Conservation (phyloP, 2,888 invertebrate genomes). For the Morinoia aosen region DNA sequence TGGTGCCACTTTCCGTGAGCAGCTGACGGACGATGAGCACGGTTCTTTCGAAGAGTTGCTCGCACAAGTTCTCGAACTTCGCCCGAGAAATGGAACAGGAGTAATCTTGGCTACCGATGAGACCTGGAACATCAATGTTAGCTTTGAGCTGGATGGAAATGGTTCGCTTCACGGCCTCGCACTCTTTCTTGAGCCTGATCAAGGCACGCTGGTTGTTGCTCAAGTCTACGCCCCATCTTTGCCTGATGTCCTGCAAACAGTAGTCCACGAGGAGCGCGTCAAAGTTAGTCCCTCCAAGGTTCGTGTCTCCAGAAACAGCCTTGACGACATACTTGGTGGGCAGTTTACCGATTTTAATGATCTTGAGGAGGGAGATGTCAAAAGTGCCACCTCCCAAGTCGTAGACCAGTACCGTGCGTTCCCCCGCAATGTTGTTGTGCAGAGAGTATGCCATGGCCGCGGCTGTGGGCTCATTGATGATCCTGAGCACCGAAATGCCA, state of each 20-base stretch:
- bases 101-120: background rate
- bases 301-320: slow-evolving; percentile 19
- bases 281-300: background rate
- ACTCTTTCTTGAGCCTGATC: slow-evolving; percentile 24
- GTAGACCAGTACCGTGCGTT: background rate
- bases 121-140: background rate
- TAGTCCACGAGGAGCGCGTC: background rate
- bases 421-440: background rate
- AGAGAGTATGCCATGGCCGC: slow-evolving; percentile 39
- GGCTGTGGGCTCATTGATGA: slow-evolving; percentile 49
- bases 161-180: background rate
- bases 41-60: background rate
- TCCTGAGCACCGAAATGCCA: slow-evolving; percentile 28
- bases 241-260: slow-evolving; percentile 9
- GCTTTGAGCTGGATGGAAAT: background rate
- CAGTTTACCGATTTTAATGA: background rate
- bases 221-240: background rate
- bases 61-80: background rate
- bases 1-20: background rate
- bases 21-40: background rate
- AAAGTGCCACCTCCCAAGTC: slow-evolving; percentile 39
- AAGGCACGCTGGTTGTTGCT: background rate
- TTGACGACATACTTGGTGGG: background rate
- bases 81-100: background rate
- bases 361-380: background rate